phyloP scores from a whole-genome alignment of 2,113 vertebrate genomes.

The Anolis sagrei region DNA sequence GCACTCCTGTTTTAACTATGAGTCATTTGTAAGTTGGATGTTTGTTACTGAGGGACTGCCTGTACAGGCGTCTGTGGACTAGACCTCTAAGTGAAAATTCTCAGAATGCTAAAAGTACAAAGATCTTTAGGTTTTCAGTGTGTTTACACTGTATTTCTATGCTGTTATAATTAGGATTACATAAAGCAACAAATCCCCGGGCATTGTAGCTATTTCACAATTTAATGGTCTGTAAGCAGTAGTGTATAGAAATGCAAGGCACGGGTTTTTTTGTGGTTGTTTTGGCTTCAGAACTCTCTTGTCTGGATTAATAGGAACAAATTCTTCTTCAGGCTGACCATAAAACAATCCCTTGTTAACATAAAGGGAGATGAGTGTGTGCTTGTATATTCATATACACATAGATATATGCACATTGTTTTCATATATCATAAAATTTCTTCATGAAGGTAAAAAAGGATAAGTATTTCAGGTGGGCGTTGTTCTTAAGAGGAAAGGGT shows the following conservation, averaged over 20 bases:
- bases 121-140: conserved; percentile 1
- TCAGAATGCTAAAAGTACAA: not conserved
- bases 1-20: too few relatives aligned
- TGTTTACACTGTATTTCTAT: not conserved
- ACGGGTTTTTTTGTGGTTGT: conserved; percentile 4
- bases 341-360: not conserved
- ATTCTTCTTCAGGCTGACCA: not conserved
- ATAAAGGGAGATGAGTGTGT: not conserved
- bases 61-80: not conserved
- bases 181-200: conserved; percentile 16
- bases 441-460: too few relatives aligned
- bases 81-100: not conserved
- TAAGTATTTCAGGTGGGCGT: too few relatives aligned
- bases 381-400: not conserved
- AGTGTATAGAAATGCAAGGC: not conserved
- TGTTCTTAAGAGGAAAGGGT: too few relatives aligned
- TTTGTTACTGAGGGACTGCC: too few relatives aligned
- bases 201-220: not conserved
- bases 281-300: not conserved
- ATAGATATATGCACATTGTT: not conserved
- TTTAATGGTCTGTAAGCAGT: conserved; percentile 23
- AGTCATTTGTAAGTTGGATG: too few relatives aligned
- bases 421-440: not conserved
- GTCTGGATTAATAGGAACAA: conserved; percentile 1
- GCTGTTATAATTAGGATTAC: conserved; percentile 15